These are phyloP conservation scores for Aramus guarauna DNA, from an alignment of 2,113 vertebrate species.

Conservation along the genomic window DNA sequence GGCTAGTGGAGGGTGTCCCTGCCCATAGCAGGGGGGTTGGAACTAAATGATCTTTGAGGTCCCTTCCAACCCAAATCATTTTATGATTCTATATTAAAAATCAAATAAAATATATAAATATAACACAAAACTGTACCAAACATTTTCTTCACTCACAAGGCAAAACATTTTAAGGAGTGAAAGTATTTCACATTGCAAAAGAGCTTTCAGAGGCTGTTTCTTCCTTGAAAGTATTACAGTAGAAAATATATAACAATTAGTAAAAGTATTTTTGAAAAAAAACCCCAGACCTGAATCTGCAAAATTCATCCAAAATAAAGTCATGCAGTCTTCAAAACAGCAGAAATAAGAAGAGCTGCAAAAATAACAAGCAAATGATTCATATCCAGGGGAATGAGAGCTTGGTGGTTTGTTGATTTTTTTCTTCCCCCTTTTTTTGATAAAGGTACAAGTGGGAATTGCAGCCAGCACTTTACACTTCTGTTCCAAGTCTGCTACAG, in stretches of 20 bases:
- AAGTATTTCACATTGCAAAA: neutral
- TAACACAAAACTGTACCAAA: neutral
- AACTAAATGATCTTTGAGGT: no score
- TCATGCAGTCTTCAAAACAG: neutral
- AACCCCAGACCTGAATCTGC: neutral
- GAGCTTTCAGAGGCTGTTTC: neutral
- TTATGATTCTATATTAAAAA: neutral
- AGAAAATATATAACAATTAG: neutral
- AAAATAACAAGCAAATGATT: neutral
- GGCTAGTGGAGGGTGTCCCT: no score
- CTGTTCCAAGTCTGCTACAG: neutral
- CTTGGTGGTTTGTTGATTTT: neutral
- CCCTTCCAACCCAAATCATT: no score
- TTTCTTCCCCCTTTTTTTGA: neutral
- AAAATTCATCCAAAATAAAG: neutral
- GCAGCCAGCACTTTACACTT: neutral
- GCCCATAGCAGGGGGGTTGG: no score
- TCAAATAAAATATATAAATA: neutral
- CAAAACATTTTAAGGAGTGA: neutral
- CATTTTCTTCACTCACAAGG: neutral
- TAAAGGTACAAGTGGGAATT: neutral
- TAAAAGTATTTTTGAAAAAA: neutral
- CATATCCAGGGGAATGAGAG: neutral
- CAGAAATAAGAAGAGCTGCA: neutral
- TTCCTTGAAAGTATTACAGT: neutral